phyloP scores from a whole-genome alignment of 2,888 invertebrate species.

The Aphodius granarius region DNA sequence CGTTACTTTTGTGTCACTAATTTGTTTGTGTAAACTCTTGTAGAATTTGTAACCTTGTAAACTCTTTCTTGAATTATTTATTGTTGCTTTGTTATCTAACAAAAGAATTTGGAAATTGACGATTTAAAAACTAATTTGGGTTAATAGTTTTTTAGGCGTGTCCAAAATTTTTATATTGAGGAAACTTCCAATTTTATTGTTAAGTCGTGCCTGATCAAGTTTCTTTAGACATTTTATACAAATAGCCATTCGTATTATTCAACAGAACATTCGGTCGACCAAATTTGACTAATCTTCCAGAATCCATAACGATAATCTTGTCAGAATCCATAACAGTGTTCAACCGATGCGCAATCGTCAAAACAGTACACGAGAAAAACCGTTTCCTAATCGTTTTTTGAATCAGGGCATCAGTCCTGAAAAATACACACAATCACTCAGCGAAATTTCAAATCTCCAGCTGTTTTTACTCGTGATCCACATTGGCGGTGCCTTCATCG shows the following conservation, averaged over 20 bases:
- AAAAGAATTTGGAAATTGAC: too few species aligned
- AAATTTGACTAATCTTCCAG: slow-evolving; percentile 57
- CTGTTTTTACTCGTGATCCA: slow-evolving; percentile 59
- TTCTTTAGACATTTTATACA: slow-evolving; percentile 46
- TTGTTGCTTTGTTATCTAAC: neutral
- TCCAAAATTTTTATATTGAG: too few species aligned
- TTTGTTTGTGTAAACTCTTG: neutral
- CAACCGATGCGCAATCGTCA: slow-evolving; percentile 81
- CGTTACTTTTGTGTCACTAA: neutral
- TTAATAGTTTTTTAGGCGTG: too few species aligned
- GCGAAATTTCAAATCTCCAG: neutral
- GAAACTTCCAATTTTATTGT: too few species aligned
- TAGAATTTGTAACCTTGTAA: neutral
- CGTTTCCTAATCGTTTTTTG: slow-evolving; percentile 74
- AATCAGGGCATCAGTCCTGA: slow-evolving; percentile 69
- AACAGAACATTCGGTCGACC: slow-evolving; percentile 55
- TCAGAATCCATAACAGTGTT: slow-evolving; percentile 86
- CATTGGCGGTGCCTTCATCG: slow-evolving; percentile 88
- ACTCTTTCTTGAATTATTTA: neutral
- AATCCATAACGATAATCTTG: slow-evolving; percentile 64
- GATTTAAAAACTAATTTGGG: too few species aligned
- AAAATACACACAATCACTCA: neutral
- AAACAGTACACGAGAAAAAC: slow-evolving; percentile 74
- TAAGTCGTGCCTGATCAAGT: slow-evolving; percentile 43
- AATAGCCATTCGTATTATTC: slow-evolving; percentile 42